Evolutionary conservation across 2,888 invertebrate genomes (phyloP).

Genomic region (Steinernema carpocapsae): DNA sequence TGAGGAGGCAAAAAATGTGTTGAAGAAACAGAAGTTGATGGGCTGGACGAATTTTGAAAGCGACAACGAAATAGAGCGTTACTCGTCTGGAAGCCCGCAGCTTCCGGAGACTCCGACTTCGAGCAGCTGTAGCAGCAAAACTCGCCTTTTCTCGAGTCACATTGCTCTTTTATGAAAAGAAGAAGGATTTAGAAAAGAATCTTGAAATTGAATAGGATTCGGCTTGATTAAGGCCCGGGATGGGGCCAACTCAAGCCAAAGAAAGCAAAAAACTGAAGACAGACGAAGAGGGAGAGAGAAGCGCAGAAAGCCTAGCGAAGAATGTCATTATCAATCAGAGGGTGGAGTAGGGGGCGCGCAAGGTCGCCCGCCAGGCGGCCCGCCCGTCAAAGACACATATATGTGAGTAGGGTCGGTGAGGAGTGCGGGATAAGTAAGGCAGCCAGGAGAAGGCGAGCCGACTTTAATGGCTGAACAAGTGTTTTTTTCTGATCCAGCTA

Average conservation of each 20-base stretch:
- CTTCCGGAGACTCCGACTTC: too few species aligned
- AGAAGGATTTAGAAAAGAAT: constrained; percentile 30
- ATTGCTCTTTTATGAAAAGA: constrained; percentile 32
- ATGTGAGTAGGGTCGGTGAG: constrained; percentile 30
- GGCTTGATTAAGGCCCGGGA: constrained; percentile 33
- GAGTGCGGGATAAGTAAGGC: constrained; percentile 31
- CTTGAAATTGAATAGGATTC: constrained; percentile 34
- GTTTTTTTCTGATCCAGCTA: constrained; percentile 7
- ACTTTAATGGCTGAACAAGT: constrained; percentile 19
- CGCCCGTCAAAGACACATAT: constrained; percentile 34
- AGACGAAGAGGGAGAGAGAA: constrained; percentile 30
- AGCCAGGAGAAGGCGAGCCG: constrained; percentile 1
- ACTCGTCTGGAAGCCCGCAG: constrained; percentile 11
- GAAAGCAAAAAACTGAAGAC: constrained; percentile 25
- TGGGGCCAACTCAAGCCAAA: constrained; percentile 14
- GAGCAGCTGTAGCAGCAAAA: too few species aligned
- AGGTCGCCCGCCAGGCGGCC: constrained; percentile 34
- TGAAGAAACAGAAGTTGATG: neutral
- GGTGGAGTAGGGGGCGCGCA: constrained; percentile 30
- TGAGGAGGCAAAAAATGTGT: neutral
- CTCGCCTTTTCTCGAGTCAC: constrained; percentile 2
- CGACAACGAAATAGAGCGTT: constrained; percentile 8
- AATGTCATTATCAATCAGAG: constrained; percentile 35
- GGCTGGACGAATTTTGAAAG: neutral
- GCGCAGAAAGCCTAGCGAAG: constrained; percentile 29